Conservation (phyloP, 2,113 vertebrate species). For the Coregonus clupeaformis region DNA sequence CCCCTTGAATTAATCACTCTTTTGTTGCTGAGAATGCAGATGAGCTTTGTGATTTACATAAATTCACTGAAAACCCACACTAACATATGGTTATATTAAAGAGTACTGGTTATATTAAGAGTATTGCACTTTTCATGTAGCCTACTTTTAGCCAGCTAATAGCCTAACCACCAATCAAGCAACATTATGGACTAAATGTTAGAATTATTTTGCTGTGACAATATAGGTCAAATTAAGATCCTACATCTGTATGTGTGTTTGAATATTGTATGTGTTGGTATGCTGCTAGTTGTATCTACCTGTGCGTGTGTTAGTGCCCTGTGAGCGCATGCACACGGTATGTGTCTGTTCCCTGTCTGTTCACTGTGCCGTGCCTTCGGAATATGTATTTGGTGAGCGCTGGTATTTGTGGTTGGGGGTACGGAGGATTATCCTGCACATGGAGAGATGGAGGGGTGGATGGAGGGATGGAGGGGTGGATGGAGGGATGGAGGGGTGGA, state of each 20-base stretch:
- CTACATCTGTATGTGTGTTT: neutral
- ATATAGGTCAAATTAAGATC: neutral
- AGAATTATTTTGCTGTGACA: constrained; percentile 12
- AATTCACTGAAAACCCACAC: too few species aligned
- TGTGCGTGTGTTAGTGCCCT: constrained; percentile 31
- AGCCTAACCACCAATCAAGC: too few species aligned
- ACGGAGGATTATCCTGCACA: constrained; percentile 53
- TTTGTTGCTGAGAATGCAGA: too few species aligned
- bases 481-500: constrained; percentile 26
- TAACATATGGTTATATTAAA: too few species aligned
- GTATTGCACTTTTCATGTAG: too few species aligned
- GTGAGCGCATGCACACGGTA: neutral
- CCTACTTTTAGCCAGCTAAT: too few species aligned
- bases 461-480: constrained; percentile 12
- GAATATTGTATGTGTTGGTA: constrained; percentile 9
- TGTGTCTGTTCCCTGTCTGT: constrained; percentile 15
- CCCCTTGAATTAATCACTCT: too few species aligned
- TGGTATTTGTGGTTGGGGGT: constrained; percentile 51
- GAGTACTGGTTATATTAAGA: too few species aligned
- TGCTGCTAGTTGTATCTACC: constrained; percentile 19
- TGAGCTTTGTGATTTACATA: too few species aligned
- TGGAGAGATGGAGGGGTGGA: constrained; percentile 20
- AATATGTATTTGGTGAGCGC: constrained; percentile 38
- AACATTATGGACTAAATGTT: too few species aligned
- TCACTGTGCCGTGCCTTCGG: constrained; percentile 35